Evolutionary conservation across 2,888 invertebrate genomes (phyloP).

Genomic region (Cryptus viduatorius): DNA sequence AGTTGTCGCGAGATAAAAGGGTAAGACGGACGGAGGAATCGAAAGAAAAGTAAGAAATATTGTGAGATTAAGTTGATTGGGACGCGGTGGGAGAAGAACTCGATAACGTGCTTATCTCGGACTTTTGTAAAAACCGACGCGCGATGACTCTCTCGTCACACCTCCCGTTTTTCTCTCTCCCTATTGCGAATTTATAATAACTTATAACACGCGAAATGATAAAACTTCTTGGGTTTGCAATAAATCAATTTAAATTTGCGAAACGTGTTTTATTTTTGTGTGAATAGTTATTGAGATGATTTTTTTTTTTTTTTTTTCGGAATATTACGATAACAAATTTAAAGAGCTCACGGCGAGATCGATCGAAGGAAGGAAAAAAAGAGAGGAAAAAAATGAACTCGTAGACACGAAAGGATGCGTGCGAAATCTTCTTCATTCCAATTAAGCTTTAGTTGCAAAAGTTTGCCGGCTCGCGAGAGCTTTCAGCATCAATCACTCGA

Average conservation of each 20-base stretch:
- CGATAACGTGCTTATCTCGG: conserved; percentile 47
- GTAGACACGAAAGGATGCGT: conserved; percentile 53
- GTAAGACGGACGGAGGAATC: conserved; percentile 2
- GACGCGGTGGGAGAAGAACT: conserved; percentile 28
- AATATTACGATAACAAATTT: conserved; percentile 14
- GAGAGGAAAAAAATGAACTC: conserved; percentile 17
- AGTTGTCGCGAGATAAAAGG: conserved; percentile 21
- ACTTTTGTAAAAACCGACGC: conserved; percentile 21
- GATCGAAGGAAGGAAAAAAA: conserved; percentile 5
- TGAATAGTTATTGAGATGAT: not conserved
- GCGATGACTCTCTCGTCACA: conserved; percentile 28
- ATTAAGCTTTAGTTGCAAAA: conserved; percentile 65
- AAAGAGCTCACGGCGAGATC: not conserved
- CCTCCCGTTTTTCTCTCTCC: conserved; percentile 13
- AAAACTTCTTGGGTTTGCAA: not conserved
- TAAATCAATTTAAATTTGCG: conserved; percentile 36
- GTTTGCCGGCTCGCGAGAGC: conserved; percentile 69
- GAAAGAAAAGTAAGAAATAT: conserved; percentile 29
- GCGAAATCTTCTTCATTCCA: conserved; percentile 59
- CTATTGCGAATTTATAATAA: not conserved
- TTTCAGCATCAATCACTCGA: conserved; percentile 71
- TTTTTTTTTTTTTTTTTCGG: conserved; percentile 1
- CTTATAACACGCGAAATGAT: conserved; percentile 11
- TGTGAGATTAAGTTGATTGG: conserved; percentile 40
- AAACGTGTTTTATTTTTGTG: not conserved